phyloP scores from a whole-genome alignment of 37 sponge, comb jelly and placozoan species.

The Beroe ovata region DNA sequence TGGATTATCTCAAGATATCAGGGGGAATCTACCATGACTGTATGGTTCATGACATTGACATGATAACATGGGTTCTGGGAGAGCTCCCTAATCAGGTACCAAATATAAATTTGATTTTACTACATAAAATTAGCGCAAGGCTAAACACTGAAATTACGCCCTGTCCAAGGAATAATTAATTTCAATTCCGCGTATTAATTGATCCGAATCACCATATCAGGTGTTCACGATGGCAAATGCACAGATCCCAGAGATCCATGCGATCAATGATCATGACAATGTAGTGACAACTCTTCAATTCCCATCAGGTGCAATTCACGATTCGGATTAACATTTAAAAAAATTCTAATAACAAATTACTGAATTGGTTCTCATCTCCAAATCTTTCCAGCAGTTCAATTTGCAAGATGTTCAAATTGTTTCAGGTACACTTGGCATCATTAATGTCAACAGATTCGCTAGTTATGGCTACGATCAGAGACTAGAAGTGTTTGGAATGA shows the following conservation, averaged over 20 bases:
- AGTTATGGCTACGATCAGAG: conserved; percentile 82
- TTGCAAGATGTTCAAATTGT: too few relatives aligned
- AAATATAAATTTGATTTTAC: too few relatives aligned
- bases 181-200: too few relatives aligned
- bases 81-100: conserved; percentile 15
- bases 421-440: conserved; percentile 69
- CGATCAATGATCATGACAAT: conserved; percentile 77
- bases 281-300: conserved; percentile 78
- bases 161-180: too few relatives aligned
- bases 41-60: conserved; percentile 83
- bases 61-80: conserved; percentile 50
- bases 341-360: too few relatives aligned
- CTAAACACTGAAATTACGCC: too few relatives aligned
- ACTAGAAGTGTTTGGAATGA: conserved; percentile 80
- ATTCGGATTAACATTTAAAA: too few relatives aligned
- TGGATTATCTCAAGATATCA: conserved; percentile 75
- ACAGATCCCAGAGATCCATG: conserved; percentile 70
- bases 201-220: too few relatives aligned
- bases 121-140: too few relatives aligned
- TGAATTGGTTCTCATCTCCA: too few relatives aligned
- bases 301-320: conserved; percentile 74
- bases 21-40: conserved; percentile 83
- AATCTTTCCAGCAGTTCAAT: too few relatives aligned
- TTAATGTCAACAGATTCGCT: conserved; percentile 79
- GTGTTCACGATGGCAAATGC: conserved; percentile 71